Evolutionary conservation across 2,888 invertebrate species (phyloP).

Genomic region (Agrochola litura): DNA sequence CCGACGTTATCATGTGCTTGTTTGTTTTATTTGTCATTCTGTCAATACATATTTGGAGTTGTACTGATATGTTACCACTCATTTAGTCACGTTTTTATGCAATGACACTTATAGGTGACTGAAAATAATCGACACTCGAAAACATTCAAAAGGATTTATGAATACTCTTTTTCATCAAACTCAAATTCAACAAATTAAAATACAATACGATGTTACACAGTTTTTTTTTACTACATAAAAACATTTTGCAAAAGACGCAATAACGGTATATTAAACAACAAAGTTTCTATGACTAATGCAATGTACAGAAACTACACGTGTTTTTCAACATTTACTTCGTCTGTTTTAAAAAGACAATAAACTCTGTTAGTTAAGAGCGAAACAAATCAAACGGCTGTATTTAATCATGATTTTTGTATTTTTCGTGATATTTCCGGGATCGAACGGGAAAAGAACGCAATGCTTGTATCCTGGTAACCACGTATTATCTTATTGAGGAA

Average conservation of each 20-base stretch:
- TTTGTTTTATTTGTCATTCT: conserved; percentile 34
- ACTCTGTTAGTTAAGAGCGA: conserved; percentile 11
- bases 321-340: conserved; percentile 13
- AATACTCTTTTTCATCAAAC: neutral
- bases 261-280: conserved; percentile 14
- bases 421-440: conserved; percentile 33
- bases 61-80: conserved; percentile 7
- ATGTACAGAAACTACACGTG: conserved; percentile 36
- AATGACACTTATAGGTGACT: conserved; percentile 21
- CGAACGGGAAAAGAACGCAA: conserved; percentile 27
- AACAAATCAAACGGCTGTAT: conserved; percentile 13
- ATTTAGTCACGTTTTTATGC: conserved; percentile 28
- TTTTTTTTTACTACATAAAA: neutral
- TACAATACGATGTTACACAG: neutral
- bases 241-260: neutral
- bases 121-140: neutral
- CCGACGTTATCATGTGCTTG: conserved; percentile 19
- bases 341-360: conserved; percentile 27
- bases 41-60: conserved; percentile 29
- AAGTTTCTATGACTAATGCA: conserved; percentile 40
- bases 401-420: conserved; percentile 23
- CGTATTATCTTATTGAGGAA: conserved; percentile 61
- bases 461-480: conserved; percentile 31
- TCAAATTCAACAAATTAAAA: neutral
- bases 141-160: conserved; percentile 1